phyloP scores from a whole-genome alignment of 1,140 invertebrate species.

The Hyphantria cunea region DNA sequence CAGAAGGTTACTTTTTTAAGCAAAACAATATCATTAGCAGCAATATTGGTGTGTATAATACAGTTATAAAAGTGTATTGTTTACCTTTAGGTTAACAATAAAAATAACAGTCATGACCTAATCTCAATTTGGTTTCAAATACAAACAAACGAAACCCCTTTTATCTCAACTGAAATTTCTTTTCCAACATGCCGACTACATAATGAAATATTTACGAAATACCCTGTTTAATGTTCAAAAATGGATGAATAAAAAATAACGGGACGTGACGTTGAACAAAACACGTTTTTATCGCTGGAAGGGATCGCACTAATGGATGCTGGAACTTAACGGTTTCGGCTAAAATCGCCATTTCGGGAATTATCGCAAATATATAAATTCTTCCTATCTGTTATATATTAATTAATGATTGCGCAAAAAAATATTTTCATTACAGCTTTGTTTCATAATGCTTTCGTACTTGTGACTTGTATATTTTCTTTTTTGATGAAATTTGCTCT shows the following conservation, averaged over 20 bases:
- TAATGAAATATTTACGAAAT: conserved; percentile 60
- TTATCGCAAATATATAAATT: conserved; percentile 12
- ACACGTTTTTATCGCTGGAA: conserved; percentile 63
- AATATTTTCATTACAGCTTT: not conserved
- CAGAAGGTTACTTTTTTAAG: conserved; percentile 14
- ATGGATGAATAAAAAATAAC: conserved; percentile 52
- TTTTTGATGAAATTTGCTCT: too few relatives aligned
- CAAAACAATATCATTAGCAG: conserved; percentile 18
- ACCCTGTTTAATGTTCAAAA: conserved; percentile 48
- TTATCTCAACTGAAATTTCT: conserved; percentile 52
- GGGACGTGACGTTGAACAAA: conserved; percentile 59
- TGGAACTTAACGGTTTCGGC: conserved; percentile 41
- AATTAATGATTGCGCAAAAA: not conserved
- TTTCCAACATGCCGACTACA: conserved; percentile 52
- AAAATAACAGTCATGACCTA: conserved; percentile 43
- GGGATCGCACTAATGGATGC: conserved; percentile 57
- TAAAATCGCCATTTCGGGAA: conserved; percentile 36
- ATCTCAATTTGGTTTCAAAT: conserved; percentile 47
- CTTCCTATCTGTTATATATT: not conserved
- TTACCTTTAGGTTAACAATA: conserved; percentile 39
- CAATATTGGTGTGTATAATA: conserved; percentile 32
- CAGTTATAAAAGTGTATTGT: conserved; percentile 40
- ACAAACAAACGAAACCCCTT: conserved; percentile 49
- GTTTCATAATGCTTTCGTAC: not conserved
- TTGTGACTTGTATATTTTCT: too few relatives aligned